These are phyloP conservation scores for Aleiodes alternator DNA, from an alignment of 2,888 invertebrate genomes.

Conservation along the genomic window DNA sequence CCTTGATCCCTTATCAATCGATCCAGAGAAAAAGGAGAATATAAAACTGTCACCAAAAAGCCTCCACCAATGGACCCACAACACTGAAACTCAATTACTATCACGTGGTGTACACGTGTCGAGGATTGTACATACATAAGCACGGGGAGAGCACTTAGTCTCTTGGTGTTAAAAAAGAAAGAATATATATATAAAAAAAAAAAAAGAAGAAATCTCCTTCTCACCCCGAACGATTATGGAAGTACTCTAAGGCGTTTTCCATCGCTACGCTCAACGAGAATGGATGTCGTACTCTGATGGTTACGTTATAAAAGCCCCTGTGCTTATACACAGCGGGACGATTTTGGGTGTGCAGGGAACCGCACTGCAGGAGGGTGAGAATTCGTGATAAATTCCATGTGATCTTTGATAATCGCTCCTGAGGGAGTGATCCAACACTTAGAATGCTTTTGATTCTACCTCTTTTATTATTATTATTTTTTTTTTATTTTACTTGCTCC, in stretches of 20 bases:
- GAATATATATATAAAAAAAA: slow-evolving; percentile 20
- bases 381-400: slow-evolving; percentile 42
- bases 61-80: slow-evolving; percentile 26
- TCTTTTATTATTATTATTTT: slow-evolving; percentile 32
- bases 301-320: slow-evolving; percentile 31
- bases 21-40: background rate
- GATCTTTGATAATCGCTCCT: slow-evolving; percentile 42
- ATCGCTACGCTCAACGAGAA: slow-evolving; percentile 28
- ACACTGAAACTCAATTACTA: slow-evolving; percentile 58
- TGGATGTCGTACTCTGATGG: slow-evolving; percentile 31
- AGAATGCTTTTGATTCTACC: slow-evolving; percentile 34
- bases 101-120: slow-evolving; percentile 56
- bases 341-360: slow-evolving; percentile 33
- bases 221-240: slow-evolving; percentile 28
- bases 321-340: slow-evolving; percentile 29
- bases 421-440: slow-evolving; percentile 35
- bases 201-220: slow-evolving; percentile 38
- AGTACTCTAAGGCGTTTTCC: slow-evolving; percentile 33
- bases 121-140: slow-evolving; percentile 33
- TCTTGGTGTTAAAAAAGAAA: slow-evolving; percentile 25
- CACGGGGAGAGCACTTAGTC: slow-evolving; percentile 47
- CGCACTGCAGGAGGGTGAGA: slow-evolving; percentile 37
- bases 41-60: slow-evolving; percentile 21
- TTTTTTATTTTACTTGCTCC: background rate
- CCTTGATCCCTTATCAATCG: slow-evolving; percentile 19